Conservation (phyloP, 2,888 invertebrate species). For the Kryphioiulus occultus region DNA sequence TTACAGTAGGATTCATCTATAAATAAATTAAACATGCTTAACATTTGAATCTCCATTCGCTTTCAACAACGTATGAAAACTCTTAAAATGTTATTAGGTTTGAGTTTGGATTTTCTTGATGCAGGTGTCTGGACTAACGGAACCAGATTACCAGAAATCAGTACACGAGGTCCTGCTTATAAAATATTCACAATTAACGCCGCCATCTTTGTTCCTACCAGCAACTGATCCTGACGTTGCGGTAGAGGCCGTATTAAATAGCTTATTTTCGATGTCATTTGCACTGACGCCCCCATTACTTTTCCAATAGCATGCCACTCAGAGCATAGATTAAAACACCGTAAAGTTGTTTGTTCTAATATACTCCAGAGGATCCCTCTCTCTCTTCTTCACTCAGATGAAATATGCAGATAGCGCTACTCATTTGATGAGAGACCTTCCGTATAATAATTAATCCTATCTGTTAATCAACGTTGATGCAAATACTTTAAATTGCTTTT, state of each 20-base stretch:
- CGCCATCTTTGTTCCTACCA: not conserved
- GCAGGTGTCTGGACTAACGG: no score
- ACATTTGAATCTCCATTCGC: no score
- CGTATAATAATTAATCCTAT: constrained; percentile 31
- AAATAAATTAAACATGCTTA: no score
- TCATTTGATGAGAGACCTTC: constrained; percentile 11
- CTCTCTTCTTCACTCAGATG: constrained; percentile 3
- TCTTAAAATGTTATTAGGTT: no score
- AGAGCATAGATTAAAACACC: constrained; percentile 31
- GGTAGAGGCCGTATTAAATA: not conserved
- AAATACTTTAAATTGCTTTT: constrained; percentile 31
- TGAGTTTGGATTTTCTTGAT: no score
- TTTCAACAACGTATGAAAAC: no score
- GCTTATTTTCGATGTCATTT: constrained; percentile 25
- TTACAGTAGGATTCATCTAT: no score
- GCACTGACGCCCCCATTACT: constrained; percentile 24
- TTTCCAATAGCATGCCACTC: constrained; percentile 25
- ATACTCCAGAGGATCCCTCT: not conserved
- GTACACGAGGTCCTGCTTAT: no score
- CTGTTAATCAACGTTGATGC: constrained; percentile 35
- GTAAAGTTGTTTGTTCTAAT: constrained; percentile 35
- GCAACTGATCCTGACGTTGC: not conserved
- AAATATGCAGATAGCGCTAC: constrained; percentile 16
- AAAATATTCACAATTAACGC: not conserved
- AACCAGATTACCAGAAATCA: no score